Base-by-base conservation (phyloP, 2,888 invertebrate species). In the Boloria euphrosyne region DNA sequence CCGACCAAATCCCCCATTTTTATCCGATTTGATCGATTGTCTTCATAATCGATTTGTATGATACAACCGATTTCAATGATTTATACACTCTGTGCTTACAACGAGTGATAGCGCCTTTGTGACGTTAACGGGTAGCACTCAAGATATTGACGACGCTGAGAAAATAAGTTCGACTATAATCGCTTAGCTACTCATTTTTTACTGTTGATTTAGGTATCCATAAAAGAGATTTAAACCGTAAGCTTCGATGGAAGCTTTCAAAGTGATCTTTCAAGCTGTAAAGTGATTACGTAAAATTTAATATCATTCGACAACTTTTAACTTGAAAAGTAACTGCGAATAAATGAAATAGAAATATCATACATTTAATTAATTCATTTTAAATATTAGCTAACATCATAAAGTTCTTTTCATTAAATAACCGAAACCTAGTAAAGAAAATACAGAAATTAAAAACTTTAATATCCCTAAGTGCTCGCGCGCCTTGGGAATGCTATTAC, bases 81-180 rank as follows among this genome's bases (percentile, higher is more conserved):
- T 88, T 87, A 89, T 87, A 82, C 83, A 81, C 75, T 78, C 78
- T 76, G 76, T 82, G 83, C 84, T 84, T 80, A 80, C 78, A 74
- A 75, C 77, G 76, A 78, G 75, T 77, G 80, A 83, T 82, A 80
- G 80, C 79, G 76, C 76, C 81, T 85, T 85, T 85, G 83, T 84
- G 81, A 79, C 80, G 81, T 57, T 57, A 46, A 57, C 44, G 71
- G 71, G 80, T 81, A 74, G 76, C 77, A 66, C 78, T 75, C 77
- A 76, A 73, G 75, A 81, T 83, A 86, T 83, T 79, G 79, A 76
- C 74, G 78, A 70, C 71, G 70, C 74, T 75, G 76, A 81, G 81
- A 84, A 85, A 87, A 86, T 84, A 78, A 77, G 83, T 78, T 74
- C 79, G 83, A 81, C 80, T 79, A 79, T 81, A 79, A 79, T 76